Conservation (phyloP, 2,113 vertebrate species). For the Spilogale gracilis region DNA sequence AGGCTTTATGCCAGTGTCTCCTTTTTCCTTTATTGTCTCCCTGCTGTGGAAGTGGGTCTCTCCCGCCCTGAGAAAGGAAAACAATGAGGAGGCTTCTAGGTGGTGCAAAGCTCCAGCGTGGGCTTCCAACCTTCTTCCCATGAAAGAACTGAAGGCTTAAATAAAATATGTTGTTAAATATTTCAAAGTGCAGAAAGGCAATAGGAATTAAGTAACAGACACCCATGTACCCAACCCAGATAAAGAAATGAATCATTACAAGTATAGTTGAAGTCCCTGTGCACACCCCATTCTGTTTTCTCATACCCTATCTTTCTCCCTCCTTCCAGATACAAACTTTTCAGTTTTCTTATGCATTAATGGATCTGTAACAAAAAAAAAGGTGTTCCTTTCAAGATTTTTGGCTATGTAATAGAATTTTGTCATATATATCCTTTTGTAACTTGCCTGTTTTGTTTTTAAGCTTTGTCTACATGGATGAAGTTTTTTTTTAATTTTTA, state of each 20-base stretch:
- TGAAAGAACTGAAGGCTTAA: not conserved
- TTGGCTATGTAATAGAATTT: not conserved
- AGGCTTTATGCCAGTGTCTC: not conserved
- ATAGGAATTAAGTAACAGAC: not conserved
- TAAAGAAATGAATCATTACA: not conserved
- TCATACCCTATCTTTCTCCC: not conserved
- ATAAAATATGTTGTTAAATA: not conserved
- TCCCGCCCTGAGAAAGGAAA: not conserved
- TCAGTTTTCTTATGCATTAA: not conserved
- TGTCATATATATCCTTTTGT: not conserved
- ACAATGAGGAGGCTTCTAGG: not conserved
- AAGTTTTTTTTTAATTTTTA: not conserved
- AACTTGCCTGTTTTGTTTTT: not conserved
- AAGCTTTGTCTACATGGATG: not conserved
- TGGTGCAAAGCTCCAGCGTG: not conserved
- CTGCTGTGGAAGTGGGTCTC: fast-evolving
- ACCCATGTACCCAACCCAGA: not conserved
- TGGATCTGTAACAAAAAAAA: not conserved
- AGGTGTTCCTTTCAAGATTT: not conserved
- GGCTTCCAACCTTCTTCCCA: not conserved
- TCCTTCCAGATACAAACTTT: not conserved
- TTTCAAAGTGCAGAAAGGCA: not conserved
- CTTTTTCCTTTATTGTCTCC: not conserved
- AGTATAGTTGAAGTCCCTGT: not conserved
- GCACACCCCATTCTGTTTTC: not conserved